Base-by-base conservation (phyloP, 2,888 invertebrate species). In the Tanypteryx hageni region DNA sequence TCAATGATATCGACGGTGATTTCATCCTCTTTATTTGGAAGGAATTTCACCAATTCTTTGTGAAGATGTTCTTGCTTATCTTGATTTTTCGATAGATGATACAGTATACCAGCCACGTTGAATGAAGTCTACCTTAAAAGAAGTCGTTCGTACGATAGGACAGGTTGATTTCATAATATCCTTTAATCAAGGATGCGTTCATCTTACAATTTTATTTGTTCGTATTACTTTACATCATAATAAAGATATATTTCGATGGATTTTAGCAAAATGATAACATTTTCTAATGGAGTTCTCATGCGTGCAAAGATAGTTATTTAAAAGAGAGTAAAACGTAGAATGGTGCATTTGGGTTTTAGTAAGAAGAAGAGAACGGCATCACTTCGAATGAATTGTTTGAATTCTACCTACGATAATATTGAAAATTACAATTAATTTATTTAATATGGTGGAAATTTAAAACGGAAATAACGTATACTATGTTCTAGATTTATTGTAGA, bases 71-170 rank as follows among this genome's bases (percentile, higher is more conserved):
- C 97, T 94, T 99, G 98, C 93, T 98, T 97, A 92, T 96, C 96
- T 13, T 97, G 96, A 59, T 98, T 96, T 0, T 97, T 97, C 0
- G 98, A 97, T 27, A 97, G 95, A 95, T 98, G 98, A 95, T 98
- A 98, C 10, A 98, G 95, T 94, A 98, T 97, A 0, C 98, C 98
- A 94, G 98, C 98, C 4, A 98, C 97, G 0, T 98, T 98, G 97
- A 98, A 98, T 8, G 98, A 98, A 94, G 98, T 98, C 98, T 98
- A 94, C 31, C 94, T 94, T 83, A 58, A 82, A 93, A 93, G 76
- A 44, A 44, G 89, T 89, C 92, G 58, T 81, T 18, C 10, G 31
- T 9, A 18, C 57, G 93, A 93, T n/a, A 64, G 64, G 64, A 18
- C 64, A 18, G 3, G 14, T 64, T 18, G 14, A 3, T 64, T 64